Evolutionary conservation across 2,797 vertebrate genomes (phyloP), one percentile per base, ranked within the genome.

Genomic region (Galaxias olidus): DNA sequence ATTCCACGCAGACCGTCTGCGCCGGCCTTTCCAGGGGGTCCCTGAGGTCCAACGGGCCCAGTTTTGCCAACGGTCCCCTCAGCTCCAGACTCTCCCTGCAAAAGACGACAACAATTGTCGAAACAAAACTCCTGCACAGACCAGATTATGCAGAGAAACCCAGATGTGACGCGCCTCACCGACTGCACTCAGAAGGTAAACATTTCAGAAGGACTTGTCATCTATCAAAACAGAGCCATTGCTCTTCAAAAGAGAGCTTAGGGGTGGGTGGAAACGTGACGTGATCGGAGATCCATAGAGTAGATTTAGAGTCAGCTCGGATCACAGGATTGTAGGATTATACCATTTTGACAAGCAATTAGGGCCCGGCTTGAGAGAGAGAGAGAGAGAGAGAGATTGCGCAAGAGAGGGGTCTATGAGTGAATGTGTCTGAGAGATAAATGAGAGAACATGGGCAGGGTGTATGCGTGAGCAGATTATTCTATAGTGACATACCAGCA

Each of bases 31-130:
- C 98, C 98, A 63, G 94, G 63, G 14, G 96, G 92, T 1, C 98
- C 98, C 65, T 99, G 96, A 9, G 96, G 91, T 75, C 98, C 98
- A 4, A 98, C 95, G 0, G 96, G 96, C 6, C 98, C 98, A 12
- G 96, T 98, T 90, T 99, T 98, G 5, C 98, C 98, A 55, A 91
- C 85, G 63, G 95, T 90, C n/a, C 98, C 98, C 83, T 98, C 96
- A 8, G 94, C 89, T 77, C 98, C 98, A 75, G 94, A 78, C 84
- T 98, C 98, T 81, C 98, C 98, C 98, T 99, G 75, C 59, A 63
- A 74, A 51, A 68, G 48, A 73, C 9, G 12, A 44, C n/a, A 65
- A 55, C 61, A 76, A 67, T 77, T 46, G 40, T 63, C 58, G 6
- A 2, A 6, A 30, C 30, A 30, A 2, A 30, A 30, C 30, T 30